These are phyloP conservation scores for Agonopterix subpropinquella DNA, from an alignment of 2,888 invertebrate species.

Conservation along the genomic window DNA sequence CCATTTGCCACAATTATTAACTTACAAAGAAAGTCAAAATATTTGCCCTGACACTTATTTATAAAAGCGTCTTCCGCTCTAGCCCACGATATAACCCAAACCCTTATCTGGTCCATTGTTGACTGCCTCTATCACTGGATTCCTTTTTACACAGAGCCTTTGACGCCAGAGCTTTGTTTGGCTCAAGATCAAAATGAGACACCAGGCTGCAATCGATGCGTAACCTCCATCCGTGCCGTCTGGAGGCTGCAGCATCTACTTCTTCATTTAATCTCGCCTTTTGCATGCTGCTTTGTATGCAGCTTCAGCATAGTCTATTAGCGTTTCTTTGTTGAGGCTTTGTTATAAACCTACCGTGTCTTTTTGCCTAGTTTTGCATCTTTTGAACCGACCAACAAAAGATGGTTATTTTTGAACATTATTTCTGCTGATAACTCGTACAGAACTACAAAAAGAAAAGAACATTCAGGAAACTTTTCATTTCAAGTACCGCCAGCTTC, in stretches of 20 bases:
- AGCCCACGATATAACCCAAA: conserved; percentile 8
- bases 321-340: no score
- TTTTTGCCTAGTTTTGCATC: no score
- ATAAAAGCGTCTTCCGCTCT: not conserved
- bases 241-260: not conserved
- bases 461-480: no score
- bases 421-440: no score
- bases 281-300: not conserved
- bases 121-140: conserved; percentile 74
- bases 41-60: conserved; percentile 21
- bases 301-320: no score
- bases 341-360: no score
- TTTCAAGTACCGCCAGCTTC: not conserved
- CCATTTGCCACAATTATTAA: no score
- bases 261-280: conserved; percentile 7
- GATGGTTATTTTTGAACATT: not conserved
- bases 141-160: conserved; percentile 71
- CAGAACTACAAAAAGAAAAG: no score
- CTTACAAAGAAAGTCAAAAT: not conserved
- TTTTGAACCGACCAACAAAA: not conserved
- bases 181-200: conserved; percentile 69
- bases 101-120: conserved; percentile 66
- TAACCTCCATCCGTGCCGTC: conserved; percentile 43
- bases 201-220: conserved; percentile 57
- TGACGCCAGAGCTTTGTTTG: conserved; percentile 67